phyloP scores from a whole-genome alignment of 2,797 vertebrate species.

The Spizella passerina region DNA sequence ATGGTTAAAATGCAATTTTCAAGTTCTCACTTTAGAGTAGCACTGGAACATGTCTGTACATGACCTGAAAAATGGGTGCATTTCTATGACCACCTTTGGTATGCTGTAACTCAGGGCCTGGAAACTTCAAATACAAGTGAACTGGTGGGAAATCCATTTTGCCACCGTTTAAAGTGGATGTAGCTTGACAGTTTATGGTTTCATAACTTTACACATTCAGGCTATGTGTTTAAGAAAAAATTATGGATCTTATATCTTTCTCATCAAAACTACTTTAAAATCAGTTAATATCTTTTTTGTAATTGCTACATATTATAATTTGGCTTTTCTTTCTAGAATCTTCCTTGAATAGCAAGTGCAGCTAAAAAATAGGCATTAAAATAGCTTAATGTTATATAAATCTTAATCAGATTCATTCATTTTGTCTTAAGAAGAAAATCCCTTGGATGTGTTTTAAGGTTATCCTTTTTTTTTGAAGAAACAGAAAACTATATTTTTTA shows the following conservation, averaged over 20 bases:
- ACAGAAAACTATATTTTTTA: conserved; percentile 80
- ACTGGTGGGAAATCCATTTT: background rate
- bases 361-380: conserved; percentile 56
- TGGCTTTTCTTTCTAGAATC: background rate
- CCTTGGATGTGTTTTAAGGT: conserved; percentile 14
- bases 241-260: background rate
- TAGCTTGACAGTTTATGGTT: background rate
- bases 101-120: background rate
- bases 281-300: background rate
- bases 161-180: background rate
- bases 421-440: conserved; percentile 37
- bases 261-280: background rate
- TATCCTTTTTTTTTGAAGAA: conserved; percentile 62
- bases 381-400: conserved; percentile 47
- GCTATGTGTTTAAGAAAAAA: background rate
- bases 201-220: background rate
- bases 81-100: background rate
- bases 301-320: background rate
- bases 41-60: background rate
- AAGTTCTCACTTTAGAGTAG: background rate
- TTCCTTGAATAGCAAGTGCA: background rate
- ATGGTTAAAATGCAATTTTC: background rate
- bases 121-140: background rate
- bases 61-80: background rate
- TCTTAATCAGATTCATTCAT: conserved; percentile 42